Conservation (phyloP, 2,797 vertebrate genomes). For the Poeciliopsis infans region DNA sequence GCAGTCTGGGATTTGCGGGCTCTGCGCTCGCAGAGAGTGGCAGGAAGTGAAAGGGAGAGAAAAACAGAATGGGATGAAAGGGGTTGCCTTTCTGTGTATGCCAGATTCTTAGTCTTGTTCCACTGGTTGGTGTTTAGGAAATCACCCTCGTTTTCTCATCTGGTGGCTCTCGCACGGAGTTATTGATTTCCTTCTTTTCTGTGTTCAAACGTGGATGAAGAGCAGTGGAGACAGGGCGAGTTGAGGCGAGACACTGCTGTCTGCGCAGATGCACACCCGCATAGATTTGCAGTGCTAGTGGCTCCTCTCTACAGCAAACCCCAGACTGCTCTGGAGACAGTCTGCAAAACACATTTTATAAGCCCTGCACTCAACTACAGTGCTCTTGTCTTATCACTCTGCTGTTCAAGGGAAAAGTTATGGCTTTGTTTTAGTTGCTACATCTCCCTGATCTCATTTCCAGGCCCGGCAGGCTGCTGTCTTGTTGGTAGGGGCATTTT, state of each 20-base stretch:
- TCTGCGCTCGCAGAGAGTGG: conserved; percentile 60
- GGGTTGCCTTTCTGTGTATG: conserved; percentile 32
- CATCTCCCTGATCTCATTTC: conserved; percentile 58
- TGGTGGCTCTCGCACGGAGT: conserved; percentile 58
- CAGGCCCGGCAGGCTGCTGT: conserved; percentile 33
- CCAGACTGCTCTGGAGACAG: conserved; percentile 78
- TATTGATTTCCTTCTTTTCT: conserved; percentile 69
- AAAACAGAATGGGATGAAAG: conserved; percentile 53
- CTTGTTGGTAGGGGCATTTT: conserved; percentile 43
- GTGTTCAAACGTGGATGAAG: conserved; percentile 73
- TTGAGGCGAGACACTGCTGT: conserved; percentile 80
- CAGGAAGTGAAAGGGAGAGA: conserved; percentile 46
- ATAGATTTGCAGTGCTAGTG: conserved; percentile 71
- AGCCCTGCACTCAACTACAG: conserved; percentile 72
- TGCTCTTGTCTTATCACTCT: conserved; percentile 72
- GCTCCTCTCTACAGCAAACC: conserved; percentile 76
- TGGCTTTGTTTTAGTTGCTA: conserved; percentile 62
- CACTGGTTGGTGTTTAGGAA: conserved; percentile 46
- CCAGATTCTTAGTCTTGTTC: conserved; percentile 55
- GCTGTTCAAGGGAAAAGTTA: conserved; percentile 63
- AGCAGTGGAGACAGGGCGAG: conserved; percentile 69
- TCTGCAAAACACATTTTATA: conserved; percentile 82
- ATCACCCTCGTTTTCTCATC: conserved; percentile 34
- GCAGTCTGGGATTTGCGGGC: conserved; percentile 60
- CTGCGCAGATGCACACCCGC: conserved; percentile 65